Evolutionary conservation across 2,888 invertebrate species (phyloP).

Genomic region (Drosophila macrothrix): DNA sequence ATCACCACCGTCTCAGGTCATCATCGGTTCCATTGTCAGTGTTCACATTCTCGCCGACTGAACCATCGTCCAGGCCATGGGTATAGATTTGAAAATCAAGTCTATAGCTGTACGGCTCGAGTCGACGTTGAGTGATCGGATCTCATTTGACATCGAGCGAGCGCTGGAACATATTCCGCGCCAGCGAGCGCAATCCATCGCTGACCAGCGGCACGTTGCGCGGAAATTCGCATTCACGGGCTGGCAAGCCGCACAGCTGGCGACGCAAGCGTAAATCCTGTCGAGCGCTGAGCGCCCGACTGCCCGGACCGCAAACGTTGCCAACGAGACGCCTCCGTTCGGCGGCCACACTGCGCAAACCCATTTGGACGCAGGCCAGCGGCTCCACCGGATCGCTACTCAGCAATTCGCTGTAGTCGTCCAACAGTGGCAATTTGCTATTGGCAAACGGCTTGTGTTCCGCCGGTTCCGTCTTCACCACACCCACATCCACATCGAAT

Average conservation of each 20-base stretch:
- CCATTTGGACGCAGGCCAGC: conserved; percentile 87
- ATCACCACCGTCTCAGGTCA: not conserved
- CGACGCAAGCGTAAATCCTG: conserved; percentile 91
- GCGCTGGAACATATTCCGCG: conserved; percentile 83
- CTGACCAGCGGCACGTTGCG: conserved; percentile 75
- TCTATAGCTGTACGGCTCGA: conserved; percentile 50
- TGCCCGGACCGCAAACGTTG: conserved; percentile 91
- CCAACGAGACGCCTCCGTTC: conserved; percentile 88
- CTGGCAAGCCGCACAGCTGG: conserved; percentile 89
- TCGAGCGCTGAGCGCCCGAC: conserved; percentile 92
- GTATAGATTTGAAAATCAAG: conserved; percentile 59
- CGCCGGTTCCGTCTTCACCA: conserved; percentile 22
- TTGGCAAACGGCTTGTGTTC: not conserved
- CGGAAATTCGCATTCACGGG: conserved; percentile 87
- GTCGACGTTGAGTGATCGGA: conserved; percentile 32
- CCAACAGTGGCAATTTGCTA: conserved; percentile 81
- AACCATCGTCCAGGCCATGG: conserved; percentile 22
- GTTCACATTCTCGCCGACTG: not conserved
- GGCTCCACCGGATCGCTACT: conserved; percentile 83
- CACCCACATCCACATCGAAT: not conserved
- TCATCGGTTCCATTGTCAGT: conserved; percentile 2
- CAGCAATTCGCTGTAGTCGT: conserved; percentile 79
- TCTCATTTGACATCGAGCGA: conserved; percentile 82
- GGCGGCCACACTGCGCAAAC: conserved; percentile 87
- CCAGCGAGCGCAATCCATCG: conserved; percentile 79